Conservation (phyloP, 1,140 invertebrate genomes). For the Ylistrum balloti region DNA sequence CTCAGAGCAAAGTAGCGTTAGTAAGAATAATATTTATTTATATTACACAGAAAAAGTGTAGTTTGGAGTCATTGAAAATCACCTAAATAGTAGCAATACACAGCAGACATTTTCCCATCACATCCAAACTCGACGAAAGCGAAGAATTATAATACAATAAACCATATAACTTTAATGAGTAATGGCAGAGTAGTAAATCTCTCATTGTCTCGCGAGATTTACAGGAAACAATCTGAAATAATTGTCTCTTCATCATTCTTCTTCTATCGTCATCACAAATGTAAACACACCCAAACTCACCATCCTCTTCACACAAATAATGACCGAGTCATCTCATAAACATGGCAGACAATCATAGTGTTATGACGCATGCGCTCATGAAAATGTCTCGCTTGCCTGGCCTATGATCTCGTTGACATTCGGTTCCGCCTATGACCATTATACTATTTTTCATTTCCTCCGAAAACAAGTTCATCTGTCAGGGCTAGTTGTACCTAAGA, state of each 20-base stretch:
- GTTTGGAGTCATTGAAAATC: no score
- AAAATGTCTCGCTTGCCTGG: background rate
- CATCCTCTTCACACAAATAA: background rate
- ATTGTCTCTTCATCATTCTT: background rate
- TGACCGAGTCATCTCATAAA: background rate
- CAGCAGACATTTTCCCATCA: background rate
- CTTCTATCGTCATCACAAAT: background rate
- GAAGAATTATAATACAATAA: constrained; percentile 1
- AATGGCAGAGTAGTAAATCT: constrained; percentile 1
- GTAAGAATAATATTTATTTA: no score
- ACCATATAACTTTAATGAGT: background rate
- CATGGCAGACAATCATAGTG: background rate
- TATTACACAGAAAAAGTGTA: no score
- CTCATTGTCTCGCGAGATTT: constrained; percentile 14
- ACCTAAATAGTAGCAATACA: background rate
- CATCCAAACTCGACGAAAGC: background rate
- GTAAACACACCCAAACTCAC: background rate
- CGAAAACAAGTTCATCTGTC: constrained; percentile 24
- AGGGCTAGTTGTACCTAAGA: background rate
- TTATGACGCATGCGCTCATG: constrained; percentile 32
- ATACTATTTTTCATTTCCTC: constrained; percentile 27
- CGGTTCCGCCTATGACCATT: background rate
- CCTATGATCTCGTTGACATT: constrained; percentile 17
- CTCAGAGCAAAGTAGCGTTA: no score
- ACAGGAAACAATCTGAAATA: constrained; percentile 12